Percentiles rank a stretch among this genome's conserved stretches.
Evolutionary conservation across 2,113 vertebrate species (phyloP).

Genomic region (Colinus virginianus): DNA sequence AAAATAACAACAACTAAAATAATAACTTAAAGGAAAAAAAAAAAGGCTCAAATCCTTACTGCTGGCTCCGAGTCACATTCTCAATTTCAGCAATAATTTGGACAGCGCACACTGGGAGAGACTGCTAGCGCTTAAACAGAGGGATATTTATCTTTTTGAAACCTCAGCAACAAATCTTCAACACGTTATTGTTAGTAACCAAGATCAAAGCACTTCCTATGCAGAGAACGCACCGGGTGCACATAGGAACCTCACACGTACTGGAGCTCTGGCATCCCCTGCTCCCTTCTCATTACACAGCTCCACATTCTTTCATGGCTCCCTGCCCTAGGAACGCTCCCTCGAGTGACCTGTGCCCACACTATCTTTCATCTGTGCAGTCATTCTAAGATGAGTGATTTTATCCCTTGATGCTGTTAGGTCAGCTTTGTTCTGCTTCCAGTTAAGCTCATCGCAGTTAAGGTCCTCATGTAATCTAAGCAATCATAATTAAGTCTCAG

Average conservation of each 20-base stretch:
- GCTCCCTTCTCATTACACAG: background rate
- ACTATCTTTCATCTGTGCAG: background rate
- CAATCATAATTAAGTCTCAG: conserved; percentile 17
- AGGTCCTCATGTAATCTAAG: conserved; percentile 42
- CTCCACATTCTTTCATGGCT: background rate
- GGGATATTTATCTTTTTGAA: background rate
- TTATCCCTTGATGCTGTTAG: conserved; percentile 13
- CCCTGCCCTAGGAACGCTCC: conserved; percentile 31
- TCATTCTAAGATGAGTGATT: conserved; percentile 6
- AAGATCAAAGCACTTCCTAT: conserved; percentile 11
- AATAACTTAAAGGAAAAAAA: background rate
- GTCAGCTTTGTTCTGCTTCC: conserved; percentile 51
- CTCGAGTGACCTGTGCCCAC: conserved; percentile 49
- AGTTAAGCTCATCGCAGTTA: conserved; percentile 48
- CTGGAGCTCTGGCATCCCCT: background rate
- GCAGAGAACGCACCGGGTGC: background rate
- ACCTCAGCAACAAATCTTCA: conserved; percentile 17
- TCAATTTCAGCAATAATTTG: background rate
- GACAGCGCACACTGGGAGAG: background rate
- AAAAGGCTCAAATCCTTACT: background rate
- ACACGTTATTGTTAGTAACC: background rate
- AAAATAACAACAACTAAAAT: background rate
- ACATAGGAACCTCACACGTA: background rate
- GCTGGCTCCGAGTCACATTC: conserved; percentile 2
- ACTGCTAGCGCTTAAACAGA: background rate